Base-by-base conservation (phyloP, 1,140 invertebrate species). In the Macrocentrus cingulum region DNA sequence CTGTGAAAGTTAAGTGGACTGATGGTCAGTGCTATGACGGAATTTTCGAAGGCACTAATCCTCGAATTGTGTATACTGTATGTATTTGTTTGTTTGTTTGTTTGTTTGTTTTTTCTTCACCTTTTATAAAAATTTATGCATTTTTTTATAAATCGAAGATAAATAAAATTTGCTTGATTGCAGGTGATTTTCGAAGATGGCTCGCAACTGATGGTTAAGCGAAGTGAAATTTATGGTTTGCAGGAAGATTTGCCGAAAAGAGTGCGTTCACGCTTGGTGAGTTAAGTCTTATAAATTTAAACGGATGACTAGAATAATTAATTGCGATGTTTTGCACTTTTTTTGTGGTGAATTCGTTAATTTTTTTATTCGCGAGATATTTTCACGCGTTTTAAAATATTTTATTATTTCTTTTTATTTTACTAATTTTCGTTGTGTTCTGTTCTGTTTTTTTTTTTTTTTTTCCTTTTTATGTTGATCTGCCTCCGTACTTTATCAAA, bases 21-120 rank as follows among this genome's bases (percentile, higher is more conserved):
- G 84, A 88, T 71, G 83, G 82, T 2, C 62, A 71, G n/a, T 62
- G 80, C 5, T 88, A 87, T 59, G 77, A 82, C 50, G 86, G 81
- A 6, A 72, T 77, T 13, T 88, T 85, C 66, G 79, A 81, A 51
- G 84, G 84, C 46, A 72, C 77, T 6, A 83, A 81, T 62, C 75
- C 79, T 32, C 75, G 64, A 56, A 74, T 77, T 18, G 77, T 83
- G 64, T 87, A 84, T 62, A 82, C 75, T 46, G 85, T 87, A 72
- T 75, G 80, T 75, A n/a, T n/a, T n/a, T n/a, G n/a, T n/a, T n/a
- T n/a, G n/a, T n/a, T n/a, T n/a, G n/a, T n/a, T n/a, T n/a, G n/a
- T n/a, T n/a, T n/a, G n/a, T n/a, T n/a, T n/a, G n/a, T n/a, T n/a
- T n/a, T n/a, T n/a, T n/a, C n/a, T n/a, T n/a, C n/a, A n/a, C n/a